A percentile compares a stretch with the other conserved stretches of the same genome.
Evolutionary conservation across 2,888 invertebrate genomes (phyloP).

Genomic region (Hirtodrosophila alboralis): DNA sequence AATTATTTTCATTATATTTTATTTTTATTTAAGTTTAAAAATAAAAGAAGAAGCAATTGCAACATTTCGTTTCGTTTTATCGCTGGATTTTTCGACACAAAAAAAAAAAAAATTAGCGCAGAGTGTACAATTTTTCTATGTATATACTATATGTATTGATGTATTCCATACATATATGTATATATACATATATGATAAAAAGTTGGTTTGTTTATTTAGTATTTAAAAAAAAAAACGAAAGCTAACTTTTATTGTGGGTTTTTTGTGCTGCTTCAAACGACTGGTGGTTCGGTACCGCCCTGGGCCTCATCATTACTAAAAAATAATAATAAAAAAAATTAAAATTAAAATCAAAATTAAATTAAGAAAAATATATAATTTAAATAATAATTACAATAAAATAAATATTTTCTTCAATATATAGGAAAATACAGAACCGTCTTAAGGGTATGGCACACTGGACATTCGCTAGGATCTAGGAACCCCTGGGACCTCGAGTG

Average conservation of each 20-base stretch:
- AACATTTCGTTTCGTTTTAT: conserved; percentile 30
- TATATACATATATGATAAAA: conserved; percentile 31
- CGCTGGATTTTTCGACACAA: conserved; percentile 22
- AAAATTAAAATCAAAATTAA: conserved; percentile 20
- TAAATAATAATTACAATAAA: conserved; percentile 8
- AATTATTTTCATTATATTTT: conserved; percentile 16
- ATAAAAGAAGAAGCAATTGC: conserved; percentile 35
- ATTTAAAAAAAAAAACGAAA: conserved; percentile 56
- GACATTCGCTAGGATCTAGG: too few species aligned
- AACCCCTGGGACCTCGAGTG: too few species aligned
- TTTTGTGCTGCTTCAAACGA: conserved; percentile 76
- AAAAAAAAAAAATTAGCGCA: conserved; percentile 30
- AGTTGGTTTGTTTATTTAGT: conserved; percentile 20
- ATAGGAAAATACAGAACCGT: background rate
- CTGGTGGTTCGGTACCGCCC: conserved; percentile 84
- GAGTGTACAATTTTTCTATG: conserved; percentile 22
- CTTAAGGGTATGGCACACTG: too few species aligned
- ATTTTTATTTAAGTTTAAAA: conserved; percentile 26
- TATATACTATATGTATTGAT: conserved; percentile 6
- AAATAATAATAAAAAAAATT: conserved; percentile 21
- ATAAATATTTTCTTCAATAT: background rate
- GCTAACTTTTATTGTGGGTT: conserved; percentile 53
- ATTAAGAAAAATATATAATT: conserved; percentile 14
- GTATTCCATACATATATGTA: conserved; percentile 10
- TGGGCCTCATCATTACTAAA: conserved; percentile 74